Evolutionary conservation across 2,113 vertebrate genomes (phyloP).

Genomic region (Anarhynchus alexandrinus): DNA sequence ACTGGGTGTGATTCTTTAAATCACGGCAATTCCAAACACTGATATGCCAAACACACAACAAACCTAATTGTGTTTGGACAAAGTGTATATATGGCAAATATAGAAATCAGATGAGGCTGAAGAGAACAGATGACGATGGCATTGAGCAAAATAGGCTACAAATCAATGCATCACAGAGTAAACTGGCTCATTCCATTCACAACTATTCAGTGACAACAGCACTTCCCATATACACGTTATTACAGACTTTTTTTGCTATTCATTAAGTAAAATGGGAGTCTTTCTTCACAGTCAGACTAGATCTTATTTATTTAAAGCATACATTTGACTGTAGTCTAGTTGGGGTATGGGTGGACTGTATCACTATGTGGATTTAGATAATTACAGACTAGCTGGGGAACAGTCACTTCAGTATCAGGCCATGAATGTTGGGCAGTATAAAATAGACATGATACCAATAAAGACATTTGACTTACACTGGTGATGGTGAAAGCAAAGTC

Average conservation of each 20-base stretch:
- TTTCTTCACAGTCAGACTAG: neutral
- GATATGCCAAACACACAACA: neutral
- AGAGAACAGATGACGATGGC: neutral
- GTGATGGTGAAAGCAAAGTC: neutral
- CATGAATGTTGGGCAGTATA: neutral
- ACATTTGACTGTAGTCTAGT: neutral
- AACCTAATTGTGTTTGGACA: neutral
- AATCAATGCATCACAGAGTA: neutral
- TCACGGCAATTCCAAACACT: neutral
- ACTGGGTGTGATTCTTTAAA: neutral
- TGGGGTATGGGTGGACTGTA: neutral
- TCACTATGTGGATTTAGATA: rapidly evolving
- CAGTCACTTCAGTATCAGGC: neutral
- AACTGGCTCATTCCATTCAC: neutral
- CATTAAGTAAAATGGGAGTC: neutral
- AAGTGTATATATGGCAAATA: neutral
- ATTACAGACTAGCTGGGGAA: neutral
- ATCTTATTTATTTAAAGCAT: neutral
- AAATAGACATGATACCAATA: neutral
- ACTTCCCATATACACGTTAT: neutral
- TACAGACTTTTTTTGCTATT: neutral
- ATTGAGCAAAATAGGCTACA: neutral
- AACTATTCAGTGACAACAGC: neutral
- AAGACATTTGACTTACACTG: neutral
- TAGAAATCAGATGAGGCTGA: neutral